Percentiles rank a stretch among this genome's conserved stretches.
Conservation (phyloP, 2,888 invertebrate genomes). For the Eueremaeus valkanovi region DNA sequence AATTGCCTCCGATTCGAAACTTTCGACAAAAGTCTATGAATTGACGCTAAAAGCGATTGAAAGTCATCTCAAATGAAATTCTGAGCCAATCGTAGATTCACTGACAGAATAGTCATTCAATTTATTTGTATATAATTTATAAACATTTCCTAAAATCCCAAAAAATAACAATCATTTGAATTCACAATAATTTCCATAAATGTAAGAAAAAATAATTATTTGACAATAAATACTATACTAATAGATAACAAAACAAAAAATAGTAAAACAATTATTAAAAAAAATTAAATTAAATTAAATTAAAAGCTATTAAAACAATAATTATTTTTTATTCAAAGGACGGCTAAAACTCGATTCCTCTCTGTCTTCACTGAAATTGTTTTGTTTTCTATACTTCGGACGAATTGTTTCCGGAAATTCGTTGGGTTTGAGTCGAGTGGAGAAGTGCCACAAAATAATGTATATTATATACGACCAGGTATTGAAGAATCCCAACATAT, state of each 20-base stretch:
- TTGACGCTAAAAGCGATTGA: conserved; percentile 6
- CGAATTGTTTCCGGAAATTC: conserved; percentile 39
- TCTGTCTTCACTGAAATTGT: conserved; percentile 15
- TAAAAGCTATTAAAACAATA: neutral
- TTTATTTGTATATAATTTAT: too few species aligned
- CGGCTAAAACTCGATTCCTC: neutral
- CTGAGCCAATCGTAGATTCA: too few species aligned
- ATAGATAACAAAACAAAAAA: too few species aligned
- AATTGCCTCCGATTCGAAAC: neutral
- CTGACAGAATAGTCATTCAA: too few species aligned
- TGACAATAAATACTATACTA: too few species aligned
- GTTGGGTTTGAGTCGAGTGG: conserved; percentile 30
- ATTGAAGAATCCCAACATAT: conserved; percentile 44
- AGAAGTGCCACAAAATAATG: conserved; percentile 44
- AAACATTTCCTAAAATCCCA: too few species aligned
- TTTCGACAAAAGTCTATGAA: neutral
- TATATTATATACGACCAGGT: conserved; percentile 45
- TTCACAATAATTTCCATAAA: too few species aligned
- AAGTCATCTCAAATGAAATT: too few species aligned
- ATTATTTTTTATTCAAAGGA: neutral
- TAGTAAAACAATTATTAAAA: too few species aligned
- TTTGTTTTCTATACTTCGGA: conserved; percentile 14
- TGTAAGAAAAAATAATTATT: too few species aligned
- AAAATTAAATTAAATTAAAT: too few species aligned
- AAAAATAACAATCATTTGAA: too few species aligned